Conservation (phyloP, 2,113 vertebrate species). For the Hydrochoerus hydrochaeris region DNA sequence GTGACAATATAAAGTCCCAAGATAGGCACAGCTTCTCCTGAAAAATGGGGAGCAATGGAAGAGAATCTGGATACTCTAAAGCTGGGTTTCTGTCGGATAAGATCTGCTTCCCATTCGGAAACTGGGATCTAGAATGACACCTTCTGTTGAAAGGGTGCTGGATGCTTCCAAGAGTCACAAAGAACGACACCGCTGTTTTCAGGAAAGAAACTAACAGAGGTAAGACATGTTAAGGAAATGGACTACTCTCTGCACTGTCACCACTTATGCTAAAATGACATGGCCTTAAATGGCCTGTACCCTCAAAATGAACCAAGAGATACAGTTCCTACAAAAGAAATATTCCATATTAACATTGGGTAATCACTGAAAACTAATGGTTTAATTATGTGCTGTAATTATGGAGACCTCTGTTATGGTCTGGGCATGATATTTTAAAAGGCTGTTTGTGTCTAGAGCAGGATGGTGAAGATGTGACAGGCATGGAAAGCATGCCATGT, state of each 20-base stretch:
- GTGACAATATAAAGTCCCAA: not conserved
- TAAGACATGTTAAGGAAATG: not conserved
- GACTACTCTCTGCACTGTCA: not conserved
- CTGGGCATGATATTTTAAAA: not conserved
- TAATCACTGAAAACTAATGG: not conserved
- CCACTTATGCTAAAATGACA: not conserved
- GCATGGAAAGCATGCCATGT: not conserved
- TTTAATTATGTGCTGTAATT: not conserved
- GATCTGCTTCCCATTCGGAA: not conserved
- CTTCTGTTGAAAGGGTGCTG: not conserved
- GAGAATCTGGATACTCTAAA: not conserved
- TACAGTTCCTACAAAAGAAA: not conserved
- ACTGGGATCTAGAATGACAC: not conserved
- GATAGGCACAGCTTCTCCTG: not conserved
- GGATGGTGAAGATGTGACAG: not conserved
- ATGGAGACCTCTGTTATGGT: not conserved
- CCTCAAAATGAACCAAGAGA: not conserved
- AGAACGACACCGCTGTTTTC: not conserved
- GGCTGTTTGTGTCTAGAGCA: not conserved
- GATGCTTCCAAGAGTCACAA: not conserved
- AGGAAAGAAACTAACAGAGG: conserved; percentile 24
- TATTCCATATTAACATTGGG: not conserved
- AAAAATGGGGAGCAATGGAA: not conserved
- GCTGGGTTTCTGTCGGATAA: not conserved
- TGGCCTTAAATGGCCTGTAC: not conserved